Evolutionary conservation across 1,140 invertebrate genomes (phyloP).

Genomic region (Bemisia tabaci): DNA sequence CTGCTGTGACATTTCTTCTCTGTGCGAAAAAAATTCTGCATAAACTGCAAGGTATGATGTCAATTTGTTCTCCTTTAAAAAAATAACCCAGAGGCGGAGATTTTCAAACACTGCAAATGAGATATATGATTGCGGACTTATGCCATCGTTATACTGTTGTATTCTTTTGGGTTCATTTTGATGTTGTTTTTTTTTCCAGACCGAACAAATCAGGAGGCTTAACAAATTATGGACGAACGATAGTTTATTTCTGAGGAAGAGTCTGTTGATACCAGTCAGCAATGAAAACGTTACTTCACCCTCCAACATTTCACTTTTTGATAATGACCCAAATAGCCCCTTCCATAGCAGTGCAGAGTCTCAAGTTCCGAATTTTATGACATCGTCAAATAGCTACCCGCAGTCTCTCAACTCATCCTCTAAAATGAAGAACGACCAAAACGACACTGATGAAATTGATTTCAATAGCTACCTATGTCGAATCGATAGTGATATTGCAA

Average conservation of each 20-base stretch:
- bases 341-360: background rate
- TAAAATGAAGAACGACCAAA: constrained; percentile 12
- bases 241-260: constrained; percentile 42
- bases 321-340: constrained; percentile 1
- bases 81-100: too few relatives aligned
- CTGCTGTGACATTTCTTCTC: too few relatives aligned
- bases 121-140: too few relatives aligned
- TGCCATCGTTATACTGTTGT: too few relatives aligned
- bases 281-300: constrained; percentile 12
- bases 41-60: too few relatives aligned
- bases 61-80: too few relatives aligned
- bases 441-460: constrained; percentile 19
- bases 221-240: constrained; percentile 80
- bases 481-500: constrained; percentile 74
- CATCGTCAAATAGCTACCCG: background rate
- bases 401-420: constrained; percentile 5
- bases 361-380: background rate
- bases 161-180: too few relatives aligned
- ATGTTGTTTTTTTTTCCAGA: constrained; percentile 42
- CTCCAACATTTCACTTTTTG: constrained; percentile 6
- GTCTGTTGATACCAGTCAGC: constrained; percentile 20
- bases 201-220: constrained; percentile 73
- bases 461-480: constrained; percentile 71
- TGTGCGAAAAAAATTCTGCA: too few relatives aligned
- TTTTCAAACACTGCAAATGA: too few relatives aligned